Evolutionary conservation across 2,797 vertebrate genomes (phyloP).

Genomic region (Enoplosus armatus): DNA sequence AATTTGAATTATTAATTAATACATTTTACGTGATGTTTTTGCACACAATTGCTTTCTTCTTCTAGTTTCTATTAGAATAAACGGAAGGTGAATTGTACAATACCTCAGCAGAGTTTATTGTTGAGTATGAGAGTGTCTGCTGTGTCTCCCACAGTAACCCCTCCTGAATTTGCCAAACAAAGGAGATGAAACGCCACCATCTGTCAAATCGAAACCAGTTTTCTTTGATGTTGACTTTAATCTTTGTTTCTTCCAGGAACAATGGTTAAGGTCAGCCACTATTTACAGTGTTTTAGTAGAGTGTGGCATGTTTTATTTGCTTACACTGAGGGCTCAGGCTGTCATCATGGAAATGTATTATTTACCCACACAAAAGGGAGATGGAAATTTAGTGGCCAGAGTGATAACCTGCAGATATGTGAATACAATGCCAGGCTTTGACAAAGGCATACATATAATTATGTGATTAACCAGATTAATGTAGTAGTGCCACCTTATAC

Average conservation of each 20-base stretch:
- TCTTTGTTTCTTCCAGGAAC: not conserved
- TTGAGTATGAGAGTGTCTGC: not conserved
- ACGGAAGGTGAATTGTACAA: not conserved
- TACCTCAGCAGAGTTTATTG: not conserved
- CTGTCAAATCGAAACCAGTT: not conserved
- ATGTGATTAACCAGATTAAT: not conserved
- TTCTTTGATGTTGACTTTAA: conserved; percentile 7
- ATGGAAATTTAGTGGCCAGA: not conserved
- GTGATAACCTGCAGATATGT: not conserved
- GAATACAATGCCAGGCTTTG: not conserved
- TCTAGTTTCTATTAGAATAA: not conserved
- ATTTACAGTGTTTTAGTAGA: not conserved
- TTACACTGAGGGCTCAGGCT: not conserved
- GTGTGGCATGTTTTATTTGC: not conserved
- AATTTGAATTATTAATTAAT: not conserved
- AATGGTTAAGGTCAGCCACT: not conserved
- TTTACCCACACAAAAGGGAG: conserved; percentile 9
- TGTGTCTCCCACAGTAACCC: not conserved
- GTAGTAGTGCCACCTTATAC: not conserved
- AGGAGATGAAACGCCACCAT: not conserved
- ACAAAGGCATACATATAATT: not conserved
- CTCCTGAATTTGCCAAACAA: conserved; percentile 3
- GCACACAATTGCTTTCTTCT: not conserved
- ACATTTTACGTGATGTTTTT: not conserved
- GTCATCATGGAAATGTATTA: conserved; percentile 1